These are phyloP conservation scores for Drosophila elegans DNA, from an alignment of 1,140 invertebrate species.

Conservation along the genomic window DNA sequence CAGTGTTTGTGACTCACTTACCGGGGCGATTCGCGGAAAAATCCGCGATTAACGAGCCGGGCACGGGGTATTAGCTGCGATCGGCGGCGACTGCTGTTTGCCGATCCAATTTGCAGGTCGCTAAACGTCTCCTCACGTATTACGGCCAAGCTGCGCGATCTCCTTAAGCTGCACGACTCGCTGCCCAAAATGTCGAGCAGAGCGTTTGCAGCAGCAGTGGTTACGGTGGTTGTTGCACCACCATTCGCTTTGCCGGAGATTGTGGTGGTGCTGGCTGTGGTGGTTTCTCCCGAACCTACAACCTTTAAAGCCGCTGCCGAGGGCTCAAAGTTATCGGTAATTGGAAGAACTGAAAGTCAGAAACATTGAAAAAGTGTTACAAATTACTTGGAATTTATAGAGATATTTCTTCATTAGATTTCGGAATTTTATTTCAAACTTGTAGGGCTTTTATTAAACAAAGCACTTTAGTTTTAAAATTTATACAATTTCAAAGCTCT, in stretches of 20 bases:
- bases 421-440: no score
- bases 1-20: slow-evolving; percentile 70
- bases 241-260: slow-evolving; percentile 7
- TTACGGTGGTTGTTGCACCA: slow-evolving; percentile 12
- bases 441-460: no score
- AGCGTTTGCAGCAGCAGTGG: slow-evolving; percentile 50
- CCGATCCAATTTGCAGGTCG: slow-evolving; percentile 87
- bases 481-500: no score
- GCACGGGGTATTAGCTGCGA: slow-evolving; percentile 91
- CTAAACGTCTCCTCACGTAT: slow-evolving; percentile 91
- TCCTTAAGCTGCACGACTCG: slow-evolving; percentile 88
- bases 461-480: no score
- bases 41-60: slow-evolving; percentile 90
- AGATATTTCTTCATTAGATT: no score
- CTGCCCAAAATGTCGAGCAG: slow-evolving; percentile 72
- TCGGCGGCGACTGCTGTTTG: slow-evolving; percentile 87
- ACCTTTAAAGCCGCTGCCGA: slow-evolving; percentile 11
- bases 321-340: slow-evolving; percentile 53
- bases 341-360: slow-evolving; percentile 24
- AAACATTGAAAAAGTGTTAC: not conserved
- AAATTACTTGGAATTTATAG: no score
- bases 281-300: slow-evolving; percentile 12
- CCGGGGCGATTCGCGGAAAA: slow-evolving; percentile 87
- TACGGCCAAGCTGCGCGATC: slow-evolving; percentile 90
- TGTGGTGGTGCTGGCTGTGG: slow-evolving; percentile 27